phyloP scores from a whole-genome alignment of 2,888 invertebrate genomes.

The Drosophila prostipennis region DNA sequence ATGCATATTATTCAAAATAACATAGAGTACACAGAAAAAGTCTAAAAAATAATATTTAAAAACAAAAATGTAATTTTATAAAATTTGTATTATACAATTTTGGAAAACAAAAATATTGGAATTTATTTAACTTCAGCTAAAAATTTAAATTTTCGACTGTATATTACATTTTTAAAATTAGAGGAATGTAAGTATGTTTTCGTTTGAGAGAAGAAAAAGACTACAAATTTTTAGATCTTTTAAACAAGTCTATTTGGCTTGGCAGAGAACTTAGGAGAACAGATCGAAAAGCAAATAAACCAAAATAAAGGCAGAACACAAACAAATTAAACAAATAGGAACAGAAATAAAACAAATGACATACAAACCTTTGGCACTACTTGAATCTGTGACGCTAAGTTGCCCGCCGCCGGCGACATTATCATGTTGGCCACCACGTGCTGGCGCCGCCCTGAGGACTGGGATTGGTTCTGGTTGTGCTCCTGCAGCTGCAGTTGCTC shows the following conservation, averaged over 20 bases:
- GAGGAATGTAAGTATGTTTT: not conserved
- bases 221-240: not conserved
- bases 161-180: not conserved
- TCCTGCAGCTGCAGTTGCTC: slow-evolving; percentile 70
- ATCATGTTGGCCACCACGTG: slow-evolving; percentile 83
- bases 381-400: slow-evolving; percentile 84
- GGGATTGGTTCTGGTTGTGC: slow-evolving; percentile 63
- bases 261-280: slow-evolving; percentile 5
- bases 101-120: too few relatives aligned
- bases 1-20: not conserved
- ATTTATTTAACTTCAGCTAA: too few relatives aligned
- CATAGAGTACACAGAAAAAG: not conserved
- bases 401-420: slow-evolving; percentile 78
- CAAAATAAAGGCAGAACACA: slow-evolving; percentile 34
- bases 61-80: too few relatives aligned
- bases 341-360: slow-evolving; percentile 75
- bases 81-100: too few relatives aligned
- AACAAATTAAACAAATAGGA: slow-evolving; percentile 55
- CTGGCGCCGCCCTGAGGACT: slow-evolving; percentile 65
- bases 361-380: slow-evolving; percentile 84
- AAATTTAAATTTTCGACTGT: too few relatives aligned
- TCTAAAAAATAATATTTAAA: not conserved
- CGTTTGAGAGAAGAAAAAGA: not conserved
- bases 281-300: slow-evolving; percentile 24
- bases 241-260: slow-evolving; percentile 1